Evolutionary conservation across 2,113 vertebrate species (phyloP).

Genomic region (Platysternon megacephalum): DNA sequence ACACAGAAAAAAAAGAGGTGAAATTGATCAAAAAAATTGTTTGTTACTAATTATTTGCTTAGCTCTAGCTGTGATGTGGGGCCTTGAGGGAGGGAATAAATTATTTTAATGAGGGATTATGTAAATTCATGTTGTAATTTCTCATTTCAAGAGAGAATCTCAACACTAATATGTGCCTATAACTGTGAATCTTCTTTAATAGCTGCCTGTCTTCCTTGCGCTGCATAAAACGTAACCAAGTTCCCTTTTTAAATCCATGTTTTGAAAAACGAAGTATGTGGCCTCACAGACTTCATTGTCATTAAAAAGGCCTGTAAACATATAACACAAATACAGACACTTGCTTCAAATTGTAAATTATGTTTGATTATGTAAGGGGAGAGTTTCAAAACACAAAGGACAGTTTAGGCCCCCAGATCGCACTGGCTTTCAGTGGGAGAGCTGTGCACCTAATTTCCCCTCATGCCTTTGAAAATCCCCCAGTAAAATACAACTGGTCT

Average conservation of each 20-base stretch:
- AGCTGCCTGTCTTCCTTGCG: conserved; percentile 35
- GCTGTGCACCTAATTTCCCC: not conserved
- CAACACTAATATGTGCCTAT: conserved; percentile 56
- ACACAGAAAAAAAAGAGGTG: conserved; percentile 30
- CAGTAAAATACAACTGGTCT: not conserved
- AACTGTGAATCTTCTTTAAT: conserved; percentile 69
- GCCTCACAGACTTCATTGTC: not conserved
- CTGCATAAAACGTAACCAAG: not conserved
- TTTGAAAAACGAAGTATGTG: not conserved
- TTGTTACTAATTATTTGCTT: conserved; percentile 74
- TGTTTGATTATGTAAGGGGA: not conserved
- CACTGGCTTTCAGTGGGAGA: not conserved
- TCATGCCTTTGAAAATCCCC: not conserved
- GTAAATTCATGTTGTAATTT: conserved; percentile 64
- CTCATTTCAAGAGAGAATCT: conserved; percentile 63
- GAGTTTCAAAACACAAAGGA: not conserved
- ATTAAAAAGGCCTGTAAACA: not conserved
- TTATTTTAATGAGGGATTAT: conserved; percentile 74
- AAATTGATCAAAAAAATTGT: conserved; percentile 68
- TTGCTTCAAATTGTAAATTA: not conserved
- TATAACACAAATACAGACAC: not conserved
- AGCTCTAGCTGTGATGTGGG: conserved; percentile 64
- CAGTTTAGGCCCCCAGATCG: not conserved
- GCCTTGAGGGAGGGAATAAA: conserved; percentile 71
- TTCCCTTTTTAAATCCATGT: not conserved